Base-by-base conservation (phyloP, 92 coral and sea anemone genomes). In the Porites lobata region DNA sequence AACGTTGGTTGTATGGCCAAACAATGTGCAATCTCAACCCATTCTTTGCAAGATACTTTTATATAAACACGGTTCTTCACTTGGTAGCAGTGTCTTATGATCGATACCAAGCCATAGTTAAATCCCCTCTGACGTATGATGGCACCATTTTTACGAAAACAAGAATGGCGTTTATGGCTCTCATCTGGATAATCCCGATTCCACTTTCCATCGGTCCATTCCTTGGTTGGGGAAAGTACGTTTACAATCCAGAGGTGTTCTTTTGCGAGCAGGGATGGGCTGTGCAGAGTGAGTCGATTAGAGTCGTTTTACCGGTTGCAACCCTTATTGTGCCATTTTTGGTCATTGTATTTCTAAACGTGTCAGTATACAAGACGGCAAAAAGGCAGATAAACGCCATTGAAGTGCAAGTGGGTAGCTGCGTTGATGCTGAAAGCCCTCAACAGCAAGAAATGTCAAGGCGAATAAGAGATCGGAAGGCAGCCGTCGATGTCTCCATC, bases 111-210 rank as follows among this genome's bases (percentile, higher is more conserved):
- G 72, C 72, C 3, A 67, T 73, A 20, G 77, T 73, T 12, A 73
- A 73, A 21, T 73, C 77, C 7, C 77, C 77, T 15, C 7, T 73
- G 77, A 43, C 77, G 1, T 73, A 73, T 59, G n/a, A 12, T 73
- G 61, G 57, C 58, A 52, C 58, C 22, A 50, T 73, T 38, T 38
- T 38, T 1, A 73, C 76, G 3, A 71, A 7, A 7, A 11, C 54
- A 53, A 32, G 76, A 7, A 3, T 71, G 20, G 54, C n/a, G 19
- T 15, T 38, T 1, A 75, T 75, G 11, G 38, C 14, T 51, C 43
- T 75, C 8, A 75, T 75, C 58, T 75, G 78, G 78, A 7, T 75
- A 50, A 22, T 75, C 18, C 65, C 78, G 38, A 51, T 50, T 53
- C 57, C 24, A 11, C n/a, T 73, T 43, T 73, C 26, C 58, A 73